Evolutionary conservation across 2,888 invertebrate species (phyloP).

Genomic region (Lycaena phlaeas): DNA sequence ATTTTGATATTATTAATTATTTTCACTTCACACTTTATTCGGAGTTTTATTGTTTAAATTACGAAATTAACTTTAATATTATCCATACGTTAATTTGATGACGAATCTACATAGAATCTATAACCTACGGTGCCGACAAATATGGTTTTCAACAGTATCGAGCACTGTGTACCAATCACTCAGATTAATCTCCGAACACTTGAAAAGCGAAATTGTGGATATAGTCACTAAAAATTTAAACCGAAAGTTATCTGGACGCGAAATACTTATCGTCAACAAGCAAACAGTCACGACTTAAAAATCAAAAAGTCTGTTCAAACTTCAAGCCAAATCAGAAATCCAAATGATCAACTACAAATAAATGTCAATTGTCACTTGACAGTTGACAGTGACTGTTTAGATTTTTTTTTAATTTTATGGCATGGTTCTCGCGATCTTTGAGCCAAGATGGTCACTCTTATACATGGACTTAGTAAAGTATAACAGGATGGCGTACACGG

Average conservation of each 20-base stretch:
- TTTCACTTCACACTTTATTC: conserved; percentile 9
- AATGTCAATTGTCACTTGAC: background rate
- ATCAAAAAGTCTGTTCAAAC: background rate
- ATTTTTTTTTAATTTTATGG: no score
- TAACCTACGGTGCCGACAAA: conserved; percentile 52
- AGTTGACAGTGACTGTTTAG: conserved; percentile 1
- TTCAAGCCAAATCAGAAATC: background rate
- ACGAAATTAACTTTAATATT: conserved; percentile 31
- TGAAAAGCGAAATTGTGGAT: no score
- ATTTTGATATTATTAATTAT: conserved; percentile 5
- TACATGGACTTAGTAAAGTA: no score
- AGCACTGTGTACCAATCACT: no score
- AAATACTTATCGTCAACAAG: background rate
- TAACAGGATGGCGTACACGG: no score
- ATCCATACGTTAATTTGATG: conserved; percentile 39
- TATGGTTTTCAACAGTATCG: conserved; percentile 22
- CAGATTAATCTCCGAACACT: background rate
- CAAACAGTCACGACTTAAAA: background rate
- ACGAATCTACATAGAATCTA: no score
- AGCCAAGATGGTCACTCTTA: no score
- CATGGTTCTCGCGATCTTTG: no score
- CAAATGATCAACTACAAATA: background rate
- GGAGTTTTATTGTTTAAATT: background rate
- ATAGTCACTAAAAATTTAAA: no score
- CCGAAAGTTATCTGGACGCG: background rate